phyloP scores from a whole-genome alignment of 1,140 invertebrate genomes.

The Latrodectus geometricus region DNA sequence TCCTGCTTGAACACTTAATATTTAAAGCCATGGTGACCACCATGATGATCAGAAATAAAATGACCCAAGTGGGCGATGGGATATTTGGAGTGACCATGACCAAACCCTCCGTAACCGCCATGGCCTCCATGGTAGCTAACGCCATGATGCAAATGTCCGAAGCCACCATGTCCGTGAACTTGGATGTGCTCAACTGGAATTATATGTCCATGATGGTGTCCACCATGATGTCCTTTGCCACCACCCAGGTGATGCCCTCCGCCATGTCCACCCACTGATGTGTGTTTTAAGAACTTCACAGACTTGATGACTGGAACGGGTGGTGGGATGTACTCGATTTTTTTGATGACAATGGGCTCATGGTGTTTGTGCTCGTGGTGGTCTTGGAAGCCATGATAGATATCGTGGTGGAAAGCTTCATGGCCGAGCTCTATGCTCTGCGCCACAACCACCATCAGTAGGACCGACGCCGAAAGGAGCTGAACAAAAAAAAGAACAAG shows the following conservation, averaged over 20 bases:
- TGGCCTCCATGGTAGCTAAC: not conserved
- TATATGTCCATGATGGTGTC: not conserved
- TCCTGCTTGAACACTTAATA: no score
- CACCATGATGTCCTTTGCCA: not conserved
- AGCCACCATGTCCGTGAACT: not conserved
- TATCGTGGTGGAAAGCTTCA: no score
- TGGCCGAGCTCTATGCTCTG: no score
- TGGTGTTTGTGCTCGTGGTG: no score
- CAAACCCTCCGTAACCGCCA: not conserved
- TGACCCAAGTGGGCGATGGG: not conserved
- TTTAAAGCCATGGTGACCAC: not conserved
- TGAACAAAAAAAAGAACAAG: no score
- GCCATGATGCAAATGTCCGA: not conserved
- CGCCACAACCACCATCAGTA: no score
- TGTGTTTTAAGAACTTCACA: conserved; percentile 2
- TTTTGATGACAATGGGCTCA: conserved; percentile 12
- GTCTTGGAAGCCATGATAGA: no score
- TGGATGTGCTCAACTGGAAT: not conserved
- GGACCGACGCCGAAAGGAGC: no score
- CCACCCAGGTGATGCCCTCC: not conserved
- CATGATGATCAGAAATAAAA: not conserved
- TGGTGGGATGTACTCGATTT: conserved; percentile 35
- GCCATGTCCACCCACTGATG: not conserved
- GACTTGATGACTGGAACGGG: conserved; percentile 11
- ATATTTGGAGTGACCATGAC: not conserved